Evolutionary conservation across 1,140 invertebrate genomes (phyloP), one percentile per base, ranked within the genome.

Genomic region (Ips nitidus): DNA sequence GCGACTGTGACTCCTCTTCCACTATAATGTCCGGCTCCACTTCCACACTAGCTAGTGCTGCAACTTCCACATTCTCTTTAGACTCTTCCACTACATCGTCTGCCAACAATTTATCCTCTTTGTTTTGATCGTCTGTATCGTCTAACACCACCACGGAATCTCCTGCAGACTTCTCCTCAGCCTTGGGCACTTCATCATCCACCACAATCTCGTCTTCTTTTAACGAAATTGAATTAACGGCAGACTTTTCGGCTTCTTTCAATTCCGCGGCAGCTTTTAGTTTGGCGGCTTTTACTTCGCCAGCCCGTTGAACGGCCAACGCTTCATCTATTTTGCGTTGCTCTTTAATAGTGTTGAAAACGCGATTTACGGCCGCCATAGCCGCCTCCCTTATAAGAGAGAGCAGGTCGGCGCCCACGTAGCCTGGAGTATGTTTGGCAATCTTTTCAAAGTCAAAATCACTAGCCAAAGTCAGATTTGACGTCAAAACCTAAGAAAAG

Each of bases 391-490:
- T 86, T 1, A 92, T 88, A 42, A 98, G 82, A 0, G 94, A 91
- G 76, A 90, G 87, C 39, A 99, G 84, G 87, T 99, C 98, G 6
- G 94, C 95, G 37, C 95, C 97, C 43, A 98, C 96, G 86, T 91
- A 99, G n/a, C 97, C 97, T 4, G 97, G 97, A 42, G 95, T 98
- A 38, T 90, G 82, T 74, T 89, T 86, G 40, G 95, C 94, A 55
- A 99, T 82, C 43, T 83, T 81, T 69, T 86, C 80, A 71, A 90
- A 88, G 78, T 92, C 87, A 73, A 97, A 86, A 74, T 89, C 86
- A 38, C 86, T 75, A 61, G 86, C 82, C 4, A 98, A 78, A 64
- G 86, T 86, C 55, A 97, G 79, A 40, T 87, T 86, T 41, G 81
- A 78, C 55, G 87, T 86, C 75, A 94, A 82, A 22, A 22, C 22